Evolutionary conservation across 37 sponge, comb jelly and placozoan genomes (phyloP), one percentile per base, ranked within the genome.

Genomic region (Haliclona indistincta): DNA sequence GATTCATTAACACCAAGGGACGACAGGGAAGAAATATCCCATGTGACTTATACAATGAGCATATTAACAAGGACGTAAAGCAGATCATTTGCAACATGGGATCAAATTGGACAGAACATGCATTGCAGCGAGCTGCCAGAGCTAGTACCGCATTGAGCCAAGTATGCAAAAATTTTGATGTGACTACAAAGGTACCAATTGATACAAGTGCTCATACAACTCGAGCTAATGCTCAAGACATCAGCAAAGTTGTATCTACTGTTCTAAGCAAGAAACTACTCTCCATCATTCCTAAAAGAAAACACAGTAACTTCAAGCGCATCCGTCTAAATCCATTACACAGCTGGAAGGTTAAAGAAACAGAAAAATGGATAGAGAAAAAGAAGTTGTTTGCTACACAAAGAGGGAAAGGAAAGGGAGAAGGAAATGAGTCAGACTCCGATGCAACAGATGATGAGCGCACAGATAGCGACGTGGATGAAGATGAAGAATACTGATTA

Each of bases 11-110:
- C 26, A 8, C n/a, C 10, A 42, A 63, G 17, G 73, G 81, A 71
- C 69, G 79, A 7, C 13, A 15, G 5, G 79, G 79, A 49, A 69
- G 65, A 47, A 78, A 78, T 42, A 78, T 78, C 49, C 79, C 53
- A 23, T 78, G 69, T 26, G 62, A 80, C 62, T 44, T 71, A 4
- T 38, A 71, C 62, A 80, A 56, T 33, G 76, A 67, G 64, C 73
- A 71, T 63, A 29, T 23, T 15, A 63, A 63, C n/a, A 23, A 74
- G 26, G 34, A 7, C 29, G 23, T 26, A 26, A 63, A 63, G n/a
- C 15, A 17, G 15, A 72, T 80, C 33, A 41, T 23, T 23, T 28
- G 36, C 64, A n/a, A n/a, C n/a, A 80, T 80, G 81, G 81, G 81
- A 1, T 38, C 81, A 23, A 80, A 80, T 36, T 1, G 56, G 5